These are phyloP conservation scores for Fopius arisanus DNA, from an alignment of 1,140 invertebrate species.

Conservation along the genomic window DNA sequence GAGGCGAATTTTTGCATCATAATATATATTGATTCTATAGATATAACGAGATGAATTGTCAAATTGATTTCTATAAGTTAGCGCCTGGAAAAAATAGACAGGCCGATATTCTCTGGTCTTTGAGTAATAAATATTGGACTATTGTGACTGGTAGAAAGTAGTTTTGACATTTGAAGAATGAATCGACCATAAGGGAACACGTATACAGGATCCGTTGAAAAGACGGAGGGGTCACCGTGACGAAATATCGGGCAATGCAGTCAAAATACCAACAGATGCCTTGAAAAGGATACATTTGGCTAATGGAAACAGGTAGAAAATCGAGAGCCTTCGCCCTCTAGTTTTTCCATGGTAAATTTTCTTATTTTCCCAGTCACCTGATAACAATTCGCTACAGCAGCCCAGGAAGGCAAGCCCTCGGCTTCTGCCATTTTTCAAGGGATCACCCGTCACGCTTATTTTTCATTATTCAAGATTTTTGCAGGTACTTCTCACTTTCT, in stretches of 20 bases:
- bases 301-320: background rate
- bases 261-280: conserved; percentile 19
- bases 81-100: no score
- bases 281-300: background rate
- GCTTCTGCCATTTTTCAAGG: conserved; percentile 34
- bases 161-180: conserved; percentile 36
- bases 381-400: conserved; percentile 44
- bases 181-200: conserved; percentile 12
- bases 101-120: background rate
- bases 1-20: no score
- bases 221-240: conserved; percentile 34
- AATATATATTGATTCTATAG: no score
- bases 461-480: background rate
- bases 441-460: conserved; percentile 33
- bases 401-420: conserved; percentile 41
- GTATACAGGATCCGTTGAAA: background rate
- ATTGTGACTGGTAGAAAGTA: conserved; percentile 17
- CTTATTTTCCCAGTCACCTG: conserved; percentile 28
- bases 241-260: conserved; percentile 41
- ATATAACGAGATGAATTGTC: no score
- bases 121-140: background rate
- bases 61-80: no score
- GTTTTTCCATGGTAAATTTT: conserved; percentile 26
- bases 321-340: background rate
- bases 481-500: background rate